These are phyloP conservation scores for Sphenopsis melanotis DNA, from an alignment of 2,797 vertebrate species.

Conservation along the genomic window DNA sequence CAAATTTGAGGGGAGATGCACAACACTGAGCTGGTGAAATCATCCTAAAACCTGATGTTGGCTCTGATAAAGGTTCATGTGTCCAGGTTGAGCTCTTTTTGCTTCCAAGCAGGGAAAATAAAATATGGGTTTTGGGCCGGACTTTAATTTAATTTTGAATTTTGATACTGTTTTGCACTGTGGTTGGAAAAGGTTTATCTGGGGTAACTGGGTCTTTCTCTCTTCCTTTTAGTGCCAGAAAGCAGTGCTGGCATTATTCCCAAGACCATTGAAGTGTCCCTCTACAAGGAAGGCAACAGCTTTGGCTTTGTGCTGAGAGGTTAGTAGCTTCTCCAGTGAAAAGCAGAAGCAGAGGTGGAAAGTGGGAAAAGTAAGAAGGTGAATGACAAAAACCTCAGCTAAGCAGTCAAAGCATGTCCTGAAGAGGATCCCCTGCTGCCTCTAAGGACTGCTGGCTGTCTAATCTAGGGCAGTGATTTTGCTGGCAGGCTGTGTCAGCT, in stretches of 20 bases:
- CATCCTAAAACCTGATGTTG: neutral
- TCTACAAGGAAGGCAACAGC: constrained; percentile 95
- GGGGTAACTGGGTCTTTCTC: constrained; percentile 11
- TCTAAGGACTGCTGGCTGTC: neutral
- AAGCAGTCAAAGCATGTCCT: neutral
- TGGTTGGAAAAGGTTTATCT: neutral
- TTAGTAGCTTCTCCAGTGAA: constrained; percentile 59
- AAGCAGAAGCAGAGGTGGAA: neutral
- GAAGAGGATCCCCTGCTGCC: neutral
- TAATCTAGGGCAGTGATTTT: neutral
- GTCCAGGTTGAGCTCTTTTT: neutral
- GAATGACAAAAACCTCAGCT: neutral
- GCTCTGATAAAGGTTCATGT: neutral
- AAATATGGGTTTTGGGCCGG: neutral
- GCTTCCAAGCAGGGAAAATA: neutral
- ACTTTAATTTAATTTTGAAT: neutral
- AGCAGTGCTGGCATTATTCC: constrained; percentile 88
- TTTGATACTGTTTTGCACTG: neutral
- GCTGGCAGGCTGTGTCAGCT: neutral
- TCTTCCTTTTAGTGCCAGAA: constrained; percentile 82
- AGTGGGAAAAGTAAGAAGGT: neutral
- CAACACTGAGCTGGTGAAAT: neutral
- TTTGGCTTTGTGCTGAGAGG: constrained; percentile 97
- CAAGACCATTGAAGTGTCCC: constrained; percentile 93
- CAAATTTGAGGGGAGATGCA: neutral